Conservation (phyloP, 2,797 vertebrate species). For the Coregonus sp. region DNA sequence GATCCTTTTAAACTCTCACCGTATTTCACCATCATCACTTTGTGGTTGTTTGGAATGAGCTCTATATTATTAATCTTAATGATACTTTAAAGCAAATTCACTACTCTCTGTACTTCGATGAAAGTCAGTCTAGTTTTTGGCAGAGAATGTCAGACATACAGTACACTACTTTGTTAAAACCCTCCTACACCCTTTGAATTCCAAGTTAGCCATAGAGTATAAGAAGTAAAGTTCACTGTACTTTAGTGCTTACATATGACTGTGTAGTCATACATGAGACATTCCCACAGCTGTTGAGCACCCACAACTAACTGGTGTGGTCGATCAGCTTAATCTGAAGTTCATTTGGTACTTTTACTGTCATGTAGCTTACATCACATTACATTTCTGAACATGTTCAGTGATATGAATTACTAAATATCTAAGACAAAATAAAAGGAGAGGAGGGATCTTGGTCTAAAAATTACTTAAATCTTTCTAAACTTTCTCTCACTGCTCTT, state of each 20-base stretch:
- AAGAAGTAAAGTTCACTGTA: not conserved
- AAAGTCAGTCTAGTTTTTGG: conserved; percentile 26
- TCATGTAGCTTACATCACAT: not conserved
- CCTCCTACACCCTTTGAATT: conserved; percentile 6
- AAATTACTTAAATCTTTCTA: not conserved
- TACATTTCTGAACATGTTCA: not conserved
- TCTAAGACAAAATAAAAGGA: not conserved
- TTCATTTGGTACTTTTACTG: conserved; percentile 5
- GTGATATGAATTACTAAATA: not conserved
- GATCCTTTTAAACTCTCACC: conserved; percentile 61
- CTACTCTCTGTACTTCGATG: conserved; percentile 30
- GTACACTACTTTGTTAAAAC: not conserved
- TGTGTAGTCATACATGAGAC: not conserved
- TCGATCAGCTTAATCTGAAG: conserved; percentile 12
- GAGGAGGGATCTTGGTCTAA: not conserved
- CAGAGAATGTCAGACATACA: conserved; percentile 18
- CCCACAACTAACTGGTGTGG: conserved; percentile 3
- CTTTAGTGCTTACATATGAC: not conserved
- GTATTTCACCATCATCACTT: conserved; percentile 63
- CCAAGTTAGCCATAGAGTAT: conserved; percentile 6
- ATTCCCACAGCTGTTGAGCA: conserved; percentile 3
- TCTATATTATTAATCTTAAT: conserved; percentile 63
- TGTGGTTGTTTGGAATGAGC: conserved; percentile 48
- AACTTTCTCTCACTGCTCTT: conserved; percentile 13
- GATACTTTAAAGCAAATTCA: conserved; percentile 36